A percentile compares a stretch with the other conserved stretches of the same genome.
These are phyloP conservation scores for Acanthurus tractus DNA, from an alignment of 2,797 vertebrate genomes.

Conservation along the genomic window DNA sequence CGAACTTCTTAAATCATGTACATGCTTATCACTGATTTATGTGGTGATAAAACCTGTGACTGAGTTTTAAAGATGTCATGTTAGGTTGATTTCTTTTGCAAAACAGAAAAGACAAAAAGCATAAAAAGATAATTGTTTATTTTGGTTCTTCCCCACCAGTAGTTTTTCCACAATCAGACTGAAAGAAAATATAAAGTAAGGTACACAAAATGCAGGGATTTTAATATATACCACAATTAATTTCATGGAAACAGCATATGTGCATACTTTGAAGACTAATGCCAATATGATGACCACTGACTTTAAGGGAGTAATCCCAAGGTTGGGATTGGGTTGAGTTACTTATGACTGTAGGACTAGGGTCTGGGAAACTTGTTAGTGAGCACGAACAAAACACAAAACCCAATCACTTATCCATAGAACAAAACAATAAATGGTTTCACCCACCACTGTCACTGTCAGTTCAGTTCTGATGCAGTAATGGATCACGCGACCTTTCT, in stretches of 20 bases:
- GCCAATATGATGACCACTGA: slow-evolving; percentile 81
- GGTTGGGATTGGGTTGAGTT: slow-evolving; percentile 62
- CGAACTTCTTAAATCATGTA: background rate
- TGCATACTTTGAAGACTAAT: slow-evolving; percentile 84
- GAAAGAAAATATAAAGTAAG: slow-evolving; percentile 82
- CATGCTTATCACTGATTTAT: background rate
- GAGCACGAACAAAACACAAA: slow-evolving; percentile 85
- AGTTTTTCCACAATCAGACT: slow-evolving; percentile 84
- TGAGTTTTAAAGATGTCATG: background rate
- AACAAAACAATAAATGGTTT: slow-evolving; percentile 79
- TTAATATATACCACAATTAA: slow-evolving; percentile 83
- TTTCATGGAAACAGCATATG: slow-evolving; percentile 83
- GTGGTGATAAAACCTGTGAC: background rate
- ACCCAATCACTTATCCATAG: slow-evolving; percentile 78
- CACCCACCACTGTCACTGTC: slow-evolving; percentile 72
- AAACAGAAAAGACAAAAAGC: slow-evolving; percentile 54
- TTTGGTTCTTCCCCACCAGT: slow-evolving; percentile 85
- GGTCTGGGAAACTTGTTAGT: slow-evolving; percentile 78
- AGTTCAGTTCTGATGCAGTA: slow-evolving; percentile 64
- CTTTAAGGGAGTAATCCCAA: slow-evolving; percentile 66
- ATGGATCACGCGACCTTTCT: slow-evolving; percentile 63
- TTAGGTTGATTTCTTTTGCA: slow-evolving; percentile 8
- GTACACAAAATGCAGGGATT: slow-evolving; percentile 82
- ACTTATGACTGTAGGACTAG: slow-evolving; percentile 62
- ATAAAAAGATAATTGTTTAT: slow-evolving; percentile 85